Evolutionary conservation across 1,140 invertebrate genomes (phyloP), one percentile per base, ranked within the genome.

Genomic region (Aphidius ervi): DNA sequence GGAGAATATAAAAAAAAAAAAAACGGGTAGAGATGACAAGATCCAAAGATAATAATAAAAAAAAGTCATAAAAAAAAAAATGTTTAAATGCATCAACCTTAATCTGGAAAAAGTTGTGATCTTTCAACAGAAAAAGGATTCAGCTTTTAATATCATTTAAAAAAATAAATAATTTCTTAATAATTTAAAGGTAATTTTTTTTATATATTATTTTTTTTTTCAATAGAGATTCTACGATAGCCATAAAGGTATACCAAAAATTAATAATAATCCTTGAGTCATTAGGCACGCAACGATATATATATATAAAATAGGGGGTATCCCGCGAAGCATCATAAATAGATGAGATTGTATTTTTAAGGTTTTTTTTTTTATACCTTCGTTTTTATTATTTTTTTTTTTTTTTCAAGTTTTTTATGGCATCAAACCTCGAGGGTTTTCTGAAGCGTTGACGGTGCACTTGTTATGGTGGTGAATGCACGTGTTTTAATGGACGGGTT

Each of bases 401-500:
- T 58, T 59, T 46, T 58, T 43, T 63, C 57, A 16, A 59, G 42
- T 63, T 64, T 47, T 64, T 56, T 61, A 58, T 63, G 45, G 52
- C 40, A 6, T 52, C 63, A 56, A 61, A 57, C 46, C 47, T 58
- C 53, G 58, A 61, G 56, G 58, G 62, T 62, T 70, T 72, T 52
- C 2, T 23, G 43, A 9, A 62, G 62, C 68, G 65, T 68, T 71
- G 69, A 71, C 64, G 68, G 66, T 68, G 67, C 68, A 72, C 72
- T 74, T 74, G 70, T 72, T 71, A 68, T 53, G 65, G 59, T 63
- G 59, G 61, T 66, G 67, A 68, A 66, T 71, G 72, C 72, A 74
- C 72, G 72, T 72, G 70, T 74, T 74, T 70, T 72, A 74, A 72
- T 74, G 69, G 72, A 61, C 56, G 59, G 56, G 56, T 41, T 57